Percentiles rank a stretch among this genome's conserved stretches.
Evolutionary conservation across 2,888 invertebrate species (phyloP).

Genomic region (Hydrotaea cyrtoneurina): DNA sequence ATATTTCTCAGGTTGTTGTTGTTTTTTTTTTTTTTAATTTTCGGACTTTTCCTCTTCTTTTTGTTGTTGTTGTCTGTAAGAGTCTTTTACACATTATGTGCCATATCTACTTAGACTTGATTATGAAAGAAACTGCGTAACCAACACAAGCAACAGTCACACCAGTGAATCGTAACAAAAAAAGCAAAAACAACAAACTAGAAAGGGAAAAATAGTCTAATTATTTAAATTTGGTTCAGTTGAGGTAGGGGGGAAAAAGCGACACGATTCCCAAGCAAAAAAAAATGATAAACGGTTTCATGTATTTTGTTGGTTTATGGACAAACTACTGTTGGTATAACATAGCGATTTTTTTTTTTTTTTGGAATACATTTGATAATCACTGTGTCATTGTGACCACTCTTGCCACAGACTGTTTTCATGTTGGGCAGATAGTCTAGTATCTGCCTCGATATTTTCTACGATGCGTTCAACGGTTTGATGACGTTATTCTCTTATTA

Average conservation of each 20-base stretch:
- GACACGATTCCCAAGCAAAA: slow-evolving; percentile 19
- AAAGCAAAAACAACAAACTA: slow-evolving; percentile 28
- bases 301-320: slow-evolving; percentile 65
- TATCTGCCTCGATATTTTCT: too few species aligned
- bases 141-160: slow-evolving; percentile 38
- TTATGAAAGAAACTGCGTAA: slow-evolving; percentile 67
- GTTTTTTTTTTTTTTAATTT: slow-evolving; percentile 30
- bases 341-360: too few species aligned
- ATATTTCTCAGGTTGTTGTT: slow-evolving; percentile 68
- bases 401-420: too few species aligned
- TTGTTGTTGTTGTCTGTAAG: neutral
- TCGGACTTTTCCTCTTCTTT: slow-evolving; percentile 43
- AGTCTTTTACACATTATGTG: slow-evolving; percentile 20
- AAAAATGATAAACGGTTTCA: slow-evolving; percentile 70
- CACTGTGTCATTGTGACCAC: too few species aligned
- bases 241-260: neutral
- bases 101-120: slow-evolving; percentile 73
- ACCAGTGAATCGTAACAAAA: neutral
- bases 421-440: too few species aligned
- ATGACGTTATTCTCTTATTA: too few species aligned
- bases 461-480: too few species aligned
- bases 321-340: too few species aligned
- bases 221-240: slow-evolving; percentile 57
- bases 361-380: too few species aligned
- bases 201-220: slow-evolving; percentile 67